Evolutionary conservation across 2,797 vertebrate species (phyloP).

Genomic region (Ambastaia sidthimunki): DNA sequence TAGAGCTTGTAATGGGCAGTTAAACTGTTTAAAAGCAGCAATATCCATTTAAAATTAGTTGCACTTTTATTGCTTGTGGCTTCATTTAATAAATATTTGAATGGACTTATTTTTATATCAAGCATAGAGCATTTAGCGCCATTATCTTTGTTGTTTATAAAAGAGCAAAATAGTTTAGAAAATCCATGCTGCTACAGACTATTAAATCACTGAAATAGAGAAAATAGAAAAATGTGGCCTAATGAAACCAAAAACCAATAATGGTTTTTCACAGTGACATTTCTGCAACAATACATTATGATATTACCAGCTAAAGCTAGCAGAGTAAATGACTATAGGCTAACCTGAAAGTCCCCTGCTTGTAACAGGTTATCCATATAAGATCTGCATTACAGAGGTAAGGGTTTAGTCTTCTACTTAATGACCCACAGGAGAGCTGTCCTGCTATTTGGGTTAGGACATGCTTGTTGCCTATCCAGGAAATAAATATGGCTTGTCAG

Average conservation of each 20-base stretch:
- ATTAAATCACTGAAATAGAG: conserved; percentile 23
- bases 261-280: background rate
- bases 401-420: conserved; percentile 39
- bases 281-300: background rate
- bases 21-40: too few relatives aligned
- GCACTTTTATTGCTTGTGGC: background rate
- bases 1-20: too few relatives aligned
- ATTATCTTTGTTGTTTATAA: background rate
- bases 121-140: too few relatives aligned
- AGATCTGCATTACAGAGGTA: conserved; percentile 31
- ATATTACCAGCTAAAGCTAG: background rate
- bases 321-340: conserved; percentile 5
- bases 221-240: background rate
- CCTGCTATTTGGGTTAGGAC: conserved; percentile 23
- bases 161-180: conserved; percentile 2
- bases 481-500: conserved; percentile 10
- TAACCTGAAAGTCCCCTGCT: conserved; percentile 19
- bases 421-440: conserved; percentile 10
- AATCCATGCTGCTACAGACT: background rate
- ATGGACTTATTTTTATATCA: background rate
- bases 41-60: too few relatives aligned
- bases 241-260: background rate
- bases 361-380: conserved; percentile 23
- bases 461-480: background rate
- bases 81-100: background rate